Conservation (phyloP, 2,888 invertebrate genomes). For the Notodonta dromedarius region DNA sequence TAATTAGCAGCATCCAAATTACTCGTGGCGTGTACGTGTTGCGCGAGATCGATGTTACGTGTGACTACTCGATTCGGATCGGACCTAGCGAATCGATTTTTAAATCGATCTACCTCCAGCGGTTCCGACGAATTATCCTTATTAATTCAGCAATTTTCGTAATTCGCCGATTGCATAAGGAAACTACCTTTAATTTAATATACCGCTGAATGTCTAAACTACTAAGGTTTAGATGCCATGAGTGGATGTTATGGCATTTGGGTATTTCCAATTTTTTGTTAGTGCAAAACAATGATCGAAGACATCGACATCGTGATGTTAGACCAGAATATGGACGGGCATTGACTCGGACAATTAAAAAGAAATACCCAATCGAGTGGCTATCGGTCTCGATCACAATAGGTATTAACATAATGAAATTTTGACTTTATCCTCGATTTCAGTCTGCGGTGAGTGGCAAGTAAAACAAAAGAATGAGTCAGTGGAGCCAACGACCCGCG, state of each 20-base stretch:
- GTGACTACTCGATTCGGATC: slow-evolving; percentile 64
- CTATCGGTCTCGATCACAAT: slow-evolving; percentile 15
- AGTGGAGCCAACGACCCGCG: slow-evolving; percentile 74
- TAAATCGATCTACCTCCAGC: slow-evolving; percentile 51
- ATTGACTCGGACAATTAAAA: slow-evolving; percentile 26
- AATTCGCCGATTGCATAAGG: not conserved
- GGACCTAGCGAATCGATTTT: slow-evolving; percentile 57
- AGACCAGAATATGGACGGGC: slow-evolving; percentile 22
- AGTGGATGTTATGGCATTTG: slow-evolving; percentile 12
- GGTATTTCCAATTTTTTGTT: slow-evolving; percentile 28
- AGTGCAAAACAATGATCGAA: slow-evolving; percentile 8
- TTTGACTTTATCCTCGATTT: slow-evolving; percentile 43
- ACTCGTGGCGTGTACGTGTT: slow-evolving; percentile 73
- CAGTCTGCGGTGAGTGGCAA: slow-evolving; percentile 45
- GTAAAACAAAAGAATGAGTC: slow-evolving; percentile 80
- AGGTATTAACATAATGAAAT: slow-evolving; percentile 29
- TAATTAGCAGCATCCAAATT: slow-evolving; percentile 82
- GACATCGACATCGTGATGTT: slow-evolving; percentile 15
- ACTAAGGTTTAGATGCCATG: not conserved
- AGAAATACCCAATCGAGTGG: slow-evolving; percentile 12
- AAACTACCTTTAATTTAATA: not conserved
- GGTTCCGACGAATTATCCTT: slow-evolving; percentile 44
- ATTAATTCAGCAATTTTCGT: slow-evolving; percentile 23
- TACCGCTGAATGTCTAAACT: not conserved
- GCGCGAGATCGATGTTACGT: slow-evolving; percentile 75